phyloP scores from a whole-genome alignment of 2,888 invertebrate species.

The Cerastoderma edule region DNA sequence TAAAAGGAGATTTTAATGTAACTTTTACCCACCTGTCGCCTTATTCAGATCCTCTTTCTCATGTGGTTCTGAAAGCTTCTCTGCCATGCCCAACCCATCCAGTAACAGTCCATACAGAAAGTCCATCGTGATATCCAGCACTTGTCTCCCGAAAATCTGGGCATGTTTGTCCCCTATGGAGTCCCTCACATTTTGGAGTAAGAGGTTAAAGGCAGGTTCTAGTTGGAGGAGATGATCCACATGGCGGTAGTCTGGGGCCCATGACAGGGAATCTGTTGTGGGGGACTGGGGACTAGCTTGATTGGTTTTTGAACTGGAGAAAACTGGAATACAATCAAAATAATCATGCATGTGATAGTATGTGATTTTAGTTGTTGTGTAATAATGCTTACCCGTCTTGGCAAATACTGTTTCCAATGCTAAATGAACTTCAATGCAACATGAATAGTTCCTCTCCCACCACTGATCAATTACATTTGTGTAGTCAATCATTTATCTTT shows the following conservation, averaged over 20 bases:
- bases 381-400: no score
- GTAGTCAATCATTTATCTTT: no score
- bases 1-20: no score
- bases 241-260: slow-evolving; percentile 49
- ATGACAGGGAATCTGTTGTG: slow-evolving; percentile 35
- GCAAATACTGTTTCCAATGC: no score
- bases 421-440: no score
- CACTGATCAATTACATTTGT: no score
- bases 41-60: slow-evolving; percentile 60
- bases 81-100: slow-evolving; percentile 65
- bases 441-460: no score
- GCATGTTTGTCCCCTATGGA: slow-evolving; percentile 69
- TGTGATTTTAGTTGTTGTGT: no score
- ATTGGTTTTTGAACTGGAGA: slow-evolving; percentile 45
- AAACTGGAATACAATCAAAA: slow-evolving; percentile 60
- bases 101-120: slow-evolving; percentile 72
- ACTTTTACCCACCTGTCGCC: slow-evolving; percentile 61
- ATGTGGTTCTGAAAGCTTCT: slow-evolving; percentile 38
- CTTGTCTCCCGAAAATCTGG: slow-evolving; percentile 72
- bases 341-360: no score
- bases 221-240: slow-evolving; percentile 69
- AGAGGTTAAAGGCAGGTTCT: slow-evolving; percentile 70
- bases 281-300: slow-evolving; percentile 40
- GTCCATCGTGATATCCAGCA: slow-evolving; percentile 73
- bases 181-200: slow-evolving; percentile 69